Base-by-base conservation (phyloP, 2,888 invertebrate species). In the Teinopalpus imperialis region DNA sequence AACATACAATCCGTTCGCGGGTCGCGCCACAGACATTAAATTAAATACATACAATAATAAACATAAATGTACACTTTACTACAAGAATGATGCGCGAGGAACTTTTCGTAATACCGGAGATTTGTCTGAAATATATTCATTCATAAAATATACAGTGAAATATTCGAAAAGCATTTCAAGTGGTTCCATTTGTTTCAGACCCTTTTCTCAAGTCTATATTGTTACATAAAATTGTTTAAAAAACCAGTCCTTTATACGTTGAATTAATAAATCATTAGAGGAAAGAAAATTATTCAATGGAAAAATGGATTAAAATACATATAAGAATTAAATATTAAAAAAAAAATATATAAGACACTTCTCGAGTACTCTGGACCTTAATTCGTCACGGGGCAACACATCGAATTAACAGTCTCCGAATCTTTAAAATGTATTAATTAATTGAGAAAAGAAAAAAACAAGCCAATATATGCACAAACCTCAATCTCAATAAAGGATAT, bases 41-140 rank as follows among this genome's bases (percentile, higher is more conserved):
- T 27, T 36, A 36, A 36, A 36, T 43, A 35, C 27, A 35, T 43
- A 43, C 27, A 43, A 26, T 37, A 43, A 43, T 13, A 35, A 43
- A 43, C 20, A 18, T 40, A 40, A 40, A 40, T 34, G 14, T 39
- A 45, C 43, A 43, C 21, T 20, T 24, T 13, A 31, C 13, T 32
- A 45, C 39, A 26, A 34, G 20, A 45, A 27, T 16, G 27, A 37
- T 24, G 29, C 36, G 30, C 21, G 24, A 41, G 40, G 34, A 46
- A 46, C 46, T 34, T 40, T 35, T 8, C 8, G 18, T 36, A 20
- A 23, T 21, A 37, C 43, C 37, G 18, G 44, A 44, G 37, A 37
- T 37, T 37, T 37, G 12, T 29, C 41, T 41, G 10, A 31, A 43
- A 35, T 13, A 39, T 16, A 26, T 36, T 27, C n/a, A 20, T n/a